Conservation (phyloP, 2,888 invertebrate genomes). For the Phaonia tiefii region DNA sequence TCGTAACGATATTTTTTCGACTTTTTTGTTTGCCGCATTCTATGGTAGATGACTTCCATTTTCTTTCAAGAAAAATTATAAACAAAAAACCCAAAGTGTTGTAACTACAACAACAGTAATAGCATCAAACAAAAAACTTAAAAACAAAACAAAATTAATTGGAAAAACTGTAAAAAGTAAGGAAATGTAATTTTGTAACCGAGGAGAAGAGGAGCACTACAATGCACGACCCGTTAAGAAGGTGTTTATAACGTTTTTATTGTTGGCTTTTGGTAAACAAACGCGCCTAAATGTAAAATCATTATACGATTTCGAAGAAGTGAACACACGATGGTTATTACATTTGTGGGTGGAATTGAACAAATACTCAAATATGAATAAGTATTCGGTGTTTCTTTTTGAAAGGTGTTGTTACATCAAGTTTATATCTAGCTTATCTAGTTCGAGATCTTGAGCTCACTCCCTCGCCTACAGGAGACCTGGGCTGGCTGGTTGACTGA, state of each 20-base stretch:
- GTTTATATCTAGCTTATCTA: slow-evolving; percentile 10
- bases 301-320: not conserved
- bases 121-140: slow-evolving; percentile 19
- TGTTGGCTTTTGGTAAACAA: slow-evolving; percentile 34
- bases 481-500: no score
- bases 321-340: slow-evolving; percentile 25
- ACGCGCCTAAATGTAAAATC: not conserved
- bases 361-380: not conserved
- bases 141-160: slow-evolving; percentile 59
- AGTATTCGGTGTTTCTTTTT: not conserved
- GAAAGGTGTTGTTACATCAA: slow-evolving; percentile 50
- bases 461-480: not conserved
- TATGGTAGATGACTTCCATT: slow-evolving; percentile 22
- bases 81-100: slow-evolving; percentile 49
- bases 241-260: slow-evolving; percentile 57
- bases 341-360: slow-evolving; percentile 56
- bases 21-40: not conserved
- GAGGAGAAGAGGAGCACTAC: not conserved
- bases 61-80: slow-evolving; percentile 31
- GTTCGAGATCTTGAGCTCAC: not conserved
- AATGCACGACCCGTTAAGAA: slow-evolving; percentile 8
- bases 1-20: slow-evolving; percentile 2
- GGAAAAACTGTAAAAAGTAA: slow-evolving; percentile 19
- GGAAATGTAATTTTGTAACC: not conserved
- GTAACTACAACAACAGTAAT: slow-evolving; percentile 12